Conservation (phyloP, 2,797 vertebrate species). For the Artibeus lituratus region DNA sequence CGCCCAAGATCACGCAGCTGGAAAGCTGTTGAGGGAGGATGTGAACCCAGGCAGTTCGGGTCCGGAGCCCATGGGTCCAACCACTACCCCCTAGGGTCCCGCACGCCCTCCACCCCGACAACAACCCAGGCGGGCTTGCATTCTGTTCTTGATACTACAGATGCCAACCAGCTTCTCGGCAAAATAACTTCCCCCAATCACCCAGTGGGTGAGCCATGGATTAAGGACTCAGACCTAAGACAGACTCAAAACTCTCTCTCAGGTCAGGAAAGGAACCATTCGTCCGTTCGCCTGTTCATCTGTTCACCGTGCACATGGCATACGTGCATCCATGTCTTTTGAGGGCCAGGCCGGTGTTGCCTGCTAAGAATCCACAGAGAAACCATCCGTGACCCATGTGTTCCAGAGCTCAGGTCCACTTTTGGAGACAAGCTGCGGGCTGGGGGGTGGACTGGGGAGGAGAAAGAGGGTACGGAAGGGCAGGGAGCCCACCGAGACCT, state of each 20-base stretch:
- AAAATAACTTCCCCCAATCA: not conserved
- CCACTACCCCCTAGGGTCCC: not conserved
- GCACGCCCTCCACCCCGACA: not conserved
- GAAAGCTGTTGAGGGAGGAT: not conserved
- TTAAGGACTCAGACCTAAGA: not conserved
- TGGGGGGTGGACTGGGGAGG: not conserved
- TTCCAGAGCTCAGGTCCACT: not conserved
- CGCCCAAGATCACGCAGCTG: not conserved
- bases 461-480: not conserved
- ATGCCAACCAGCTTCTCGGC: not conserved
- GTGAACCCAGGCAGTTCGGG: not conserved
- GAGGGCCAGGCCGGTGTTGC: not conserved
- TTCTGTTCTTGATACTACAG: not conserved
- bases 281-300: not conserved
- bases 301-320: not conserved
- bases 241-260: not conserved
- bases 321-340: fast-evolving
- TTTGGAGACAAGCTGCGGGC: not conserved
- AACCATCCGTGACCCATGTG: not conserved
- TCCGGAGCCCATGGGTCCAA: not conserved
- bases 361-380: not conserved
- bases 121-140: not conserved
- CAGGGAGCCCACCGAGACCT: not conserved
- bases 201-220: not conserved
- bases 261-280: not conserved